A percentile compares a stretch with the other conserved stretches of the same genome.
These are phyloP conservation scores for Cricetomys ansorgei DNA, from an alignment of 2,113 vertebrate species.

Conservation along the genomic window DNA sequence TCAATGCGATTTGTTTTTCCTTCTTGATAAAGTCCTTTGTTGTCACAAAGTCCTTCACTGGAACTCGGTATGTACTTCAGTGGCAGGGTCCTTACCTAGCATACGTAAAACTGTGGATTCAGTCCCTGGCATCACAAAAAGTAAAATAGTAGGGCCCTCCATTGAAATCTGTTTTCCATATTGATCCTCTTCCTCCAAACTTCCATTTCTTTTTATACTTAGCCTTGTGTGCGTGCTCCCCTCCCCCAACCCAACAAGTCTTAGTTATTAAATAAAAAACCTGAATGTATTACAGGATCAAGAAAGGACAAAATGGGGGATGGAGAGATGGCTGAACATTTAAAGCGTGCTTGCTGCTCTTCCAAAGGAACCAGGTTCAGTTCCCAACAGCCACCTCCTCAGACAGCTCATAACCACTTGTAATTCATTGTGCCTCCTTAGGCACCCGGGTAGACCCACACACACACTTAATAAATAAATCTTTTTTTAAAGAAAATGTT, in stretches of 20 bases:
- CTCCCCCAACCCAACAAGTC: background rate
- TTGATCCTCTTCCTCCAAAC: background rate
- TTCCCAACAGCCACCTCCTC: background rate
- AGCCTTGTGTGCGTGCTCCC: too few species aligned
- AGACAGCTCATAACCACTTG: background rate
- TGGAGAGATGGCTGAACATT: background rate
- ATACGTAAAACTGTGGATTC: background rate
- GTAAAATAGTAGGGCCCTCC: background rate
- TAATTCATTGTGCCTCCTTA: background rate
- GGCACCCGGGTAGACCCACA: background rate
- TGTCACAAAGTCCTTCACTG: background rate
- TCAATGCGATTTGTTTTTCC: background rate
- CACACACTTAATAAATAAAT: background rate
- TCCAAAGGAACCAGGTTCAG: background rate
- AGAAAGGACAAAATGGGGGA: background rate
- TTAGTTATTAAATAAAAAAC: conserved; percentile 8
- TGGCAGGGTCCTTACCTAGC: background rate
- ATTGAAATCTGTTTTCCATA: background rate
- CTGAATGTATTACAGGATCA: background rate
- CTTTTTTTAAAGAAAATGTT: background rate
- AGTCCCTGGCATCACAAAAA: background rate
- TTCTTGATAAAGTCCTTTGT: background rate
- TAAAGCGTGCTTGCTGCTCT: background rate
- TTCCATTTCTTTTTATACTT: background rate
- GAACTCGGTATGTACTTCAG: background rate